Conservation (phyloP, 1,140 invertebrate species). For the Meloidogyne floridensis region DNA sequence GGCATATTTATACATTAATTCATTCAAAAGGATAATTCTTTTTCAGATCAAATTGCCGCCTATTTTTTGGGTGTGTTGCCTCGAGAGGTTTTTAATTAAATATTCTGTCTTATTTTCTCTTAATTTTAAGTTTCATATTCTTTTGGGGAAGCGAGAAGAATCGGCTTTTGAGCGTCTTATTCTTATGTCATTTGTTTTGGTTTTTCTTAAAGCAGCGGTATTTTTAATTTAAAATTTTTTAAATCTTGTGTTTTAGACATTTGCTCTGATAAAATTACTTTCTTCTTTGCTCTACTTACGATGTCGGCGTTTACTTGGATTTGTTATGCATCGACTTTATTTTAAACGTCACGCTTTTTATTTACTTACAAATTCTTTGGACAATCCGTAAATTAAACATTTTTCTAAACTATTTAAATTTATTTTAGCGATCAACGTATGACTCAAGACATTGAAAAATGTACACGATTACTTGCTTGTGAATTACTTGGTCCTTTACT, state of each 20-base stretch:
- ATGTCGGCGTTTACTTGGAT: constrained; percentile 46
- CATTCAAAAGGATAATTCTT: background rate
- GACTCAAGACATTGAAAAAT: constrained; percentile 68
- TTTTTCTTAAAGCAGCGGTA: constrained; percentile 51
- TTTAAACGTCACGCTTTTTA: constrained; percentile 65
- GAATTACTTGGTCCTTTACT: constrained; percentile 67
- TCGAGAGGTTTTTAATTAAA: constrained; percentile 15
- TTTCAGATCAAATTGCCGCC: constrained; percentile 58
- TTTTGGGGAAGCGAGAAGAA: constrained; percentile 47
- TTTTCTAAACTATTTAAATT: background rate
- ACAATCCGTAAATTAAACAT: constrained; percentile 55
- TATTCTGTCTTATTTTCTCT: background rate
- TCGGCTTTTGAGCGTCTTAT: constrained; percentile 44
- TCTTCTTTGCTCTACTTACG: constrained; percentile 51
- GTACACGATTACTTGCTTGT: constrained; percentile 66
- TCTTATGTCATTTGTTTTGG: constrained; percentile 42
- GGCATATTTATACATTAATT: constrained; percentile 36
- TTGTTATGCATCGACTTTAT: constrained; percentile 59
- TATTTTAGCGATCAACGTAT: constrained; percentile 67
- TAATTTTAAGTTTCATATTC: constrained; percentile 43
- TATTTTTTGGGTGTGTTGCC: constrained; percentile 56
- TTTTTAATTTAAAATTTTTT: constrained; percentile 5
- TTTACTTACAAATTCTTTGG: constrained; percentile 44
- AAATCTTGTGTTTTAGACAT: constrained; percentile 40
- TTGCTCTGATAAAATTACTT: constrained; percentile 46